Base-by-base conservation (phyloP, 35 echinoderm and acorn worm species). In the Apostichopus californicus region DNA sequence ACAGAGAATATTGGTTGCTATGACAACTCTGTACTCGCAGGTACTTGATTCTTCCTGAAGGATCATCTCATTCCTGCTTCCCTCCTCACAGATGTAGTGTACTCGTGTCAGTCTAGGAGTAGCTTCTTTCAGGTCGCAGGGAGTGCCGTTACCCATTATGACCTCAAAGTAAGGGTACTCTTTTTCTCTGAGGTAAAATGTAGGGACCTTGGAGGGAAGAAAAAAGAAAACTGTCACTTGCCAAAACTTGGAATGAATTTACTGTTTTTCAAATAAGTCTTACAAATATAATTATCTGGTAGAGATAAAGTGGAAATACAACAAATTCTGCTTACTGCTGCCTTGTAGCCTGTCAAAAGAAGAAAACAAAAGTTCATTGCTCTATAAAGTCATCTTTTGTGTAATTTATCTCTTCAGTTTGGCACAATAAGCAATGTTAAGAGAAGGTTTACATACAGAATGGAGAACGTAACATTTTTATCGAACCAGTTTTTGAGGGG, bases 151-250 rank as follows among this genome's bases (percentile, higher is more conserved):
- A 8, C 86, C 84, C 95, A 99, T 96, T 5, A 99, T 77, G 17
- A 99, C 93, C 78, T 99, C 97, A 90, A 94, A 96, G 80, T 92
- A 99, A 77, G 97, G 88, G 46, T 96, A 80, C 23, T 99, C 97
- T 80, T 92, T 99, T 7, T 90, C 95, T 17, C 96, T 93, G 0
- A 99, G 58, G 15, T 90, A 55, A 86, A 94, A 94, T 58, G 91
- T 99, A 28, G 97, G 97, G 1, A 96, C 92, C 97, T 99, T 20
- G 71, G 8, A 60, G 52, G 84, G 55, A 66, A 85, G 6, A 57
- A 78, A 77, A 55, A 54, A 61, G 17, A 75, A 75, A 18, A 22
- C 6, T 18, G 14, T 75, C 12, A 75, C n/a, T 20, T 7, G 71
- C 5, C 17, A 75, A 7, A 75, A 61, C 12, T 75, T 7, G n/a